Evolutionary conservation across 2,888 invertebrate species (phyloP), one percentile per base, ranked within the genome.

Genomic region (Lithosia quadra): DNA sequence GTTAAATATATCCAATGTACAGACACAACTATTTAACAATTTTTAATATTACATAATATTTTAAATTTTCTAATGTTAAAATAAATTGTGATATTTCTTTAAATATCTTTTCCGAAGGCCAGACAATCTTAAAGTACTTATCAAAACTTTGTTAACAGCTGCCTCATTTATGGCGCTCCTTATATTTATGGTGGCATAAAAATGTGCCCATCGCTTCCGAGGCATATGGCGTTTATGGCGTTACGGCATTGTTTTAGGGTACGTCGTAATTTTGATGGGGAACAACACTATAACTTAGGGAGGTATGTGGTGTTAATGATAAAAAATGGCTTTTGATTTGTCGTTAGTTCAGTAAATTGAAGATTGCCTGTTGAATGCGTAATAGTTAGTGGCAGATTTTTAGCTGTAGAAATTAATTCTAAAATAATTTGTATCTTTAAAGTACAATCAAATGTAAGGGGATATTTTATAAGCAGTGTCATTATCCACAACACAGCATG

Each of bases 151-250:
- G 13, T 63, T 36, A 11, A 60, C 33, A 33, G 59, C 39, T 49
- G 60, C 43, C 21, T 60, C 49, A 61, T 72, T 75, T 69, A 72
- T 61, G 43, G 55, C 58, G 39, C 28, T 60, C 62, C 60, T 24
- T 64, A 58, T 13, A 69, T 72, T 72, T 64, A 70, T 60, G 56
- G 39, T 28, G 22, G 15, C 39, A 61, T 71, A 66, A 66, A 65
- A 66, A 66, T 69, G 58, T 64, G 56, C 55, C 63, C n/a, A 49
- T 21, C 55, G 13, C 63, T 49, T 49, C 24, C 43, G 15, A 55
- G 49, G 8, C 58, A 13, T 63, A 56, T 15, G 57, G 49, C 21
- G 57, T 66, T 72, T 72, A 64, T 66, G 21, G 28, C 9, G 13
- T 49, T 39, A 11, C 8, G 5, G 0, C 15, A 34, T 63, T 69